A percentile compares a stretch with the other conserved stretches of the same genome.
These are phyloP conservation scores for Orgyia antiqua DNA, from an alignment of 2,888 invertebrate species.

Conservation along the genomic window DNA sequence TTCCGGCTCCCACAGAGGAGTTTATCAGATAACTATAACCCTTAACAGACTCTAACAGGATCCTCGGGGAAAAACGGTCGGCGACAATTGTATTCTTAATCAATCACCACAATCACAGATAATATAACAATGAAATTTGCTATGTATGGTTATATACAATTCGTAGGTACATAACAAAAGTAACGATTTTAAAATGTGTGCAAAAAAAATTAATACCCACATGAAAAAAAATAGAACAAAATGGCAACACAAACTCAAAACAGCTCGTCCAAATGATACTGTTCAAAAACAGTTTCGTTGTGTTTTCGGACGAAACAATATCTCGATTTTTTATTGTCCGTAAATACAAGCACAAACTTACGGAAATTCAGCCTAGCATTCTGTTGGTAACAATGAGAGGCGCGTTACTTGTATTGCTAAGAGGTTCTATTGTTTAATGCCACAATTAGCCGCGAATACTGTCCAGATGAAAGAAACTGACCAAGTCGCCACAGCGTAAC, in stretches of 20 bases:
- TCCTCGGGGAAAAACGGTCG: no score
- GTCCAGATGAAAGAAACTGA: conserved; percentile 70
- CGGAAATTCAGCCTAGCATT: conserved; percentile 34
- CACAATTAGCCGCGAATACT: conserved; percentile 69
- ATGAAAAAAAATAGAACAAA: background rate
- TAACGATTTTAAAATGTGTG: no score
- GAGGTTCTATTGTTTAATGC: conserved; percentile 77
- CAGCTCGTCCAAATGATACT: conserved; percentile 23
- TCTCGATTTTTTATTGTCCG: conserved; percentile 31
- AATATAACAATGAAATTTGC: background rate
- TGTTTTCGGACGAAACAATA: conserved; percentile 28
- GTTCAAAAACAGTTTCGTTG: conserved; percentile 28
- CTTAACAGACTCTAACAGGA: no score
- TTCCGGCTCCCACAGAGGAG: no score
- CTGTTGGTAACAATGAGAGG: conserved; percentile 40
- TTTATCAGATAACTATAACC: no score
- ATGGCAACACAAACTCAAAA: conserved; percentile 11
- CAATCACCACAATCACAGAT: no score
- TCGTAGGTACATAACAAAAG: no score
- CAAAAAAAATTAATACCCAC: no score
- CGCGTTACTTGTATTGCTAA: conserved; percentile 59
- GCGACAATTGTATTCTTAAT: no score
- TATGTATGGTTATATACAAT: no score
- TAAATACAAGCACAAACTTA: conserved; percentile 23
- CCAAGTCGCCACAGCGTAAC: conserved; percentile 50